Evolutionary conservation across 2,797 vertebrate species (phyloP), one percentile per base, ranked within the genome.

Genomic region (Loris lydekkerianus): DNA sequence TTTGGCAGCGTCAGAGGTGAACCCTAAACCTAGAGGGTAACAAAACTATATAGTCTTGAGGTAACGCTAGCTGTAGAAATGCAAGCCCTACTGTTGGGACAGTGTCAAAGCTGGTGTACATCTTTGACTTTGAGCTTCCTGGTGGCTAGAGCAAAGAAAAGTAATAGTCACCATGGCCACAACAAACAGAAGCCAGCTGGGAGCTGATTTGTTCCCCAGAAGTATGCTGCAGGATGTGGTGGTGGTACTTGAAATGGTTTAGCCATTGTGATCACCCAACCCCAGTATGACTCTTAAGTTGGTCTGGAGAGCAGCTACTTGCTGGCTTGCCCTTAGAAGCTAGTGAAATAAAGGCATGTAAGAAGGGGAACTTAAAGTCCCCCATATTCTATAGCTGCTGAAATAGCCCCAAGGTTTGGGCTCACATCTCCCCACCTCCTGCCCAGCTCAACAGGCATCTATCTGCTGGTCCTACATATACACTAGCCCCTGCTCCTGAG

Each of bases 271-370:
- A 10, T 40, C 49, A 60, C 49, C n/a, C 25, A 58, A 29, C 18
- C 63, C 21, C 23, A 43, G 49, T 11, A n/a, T 10, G 46, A 67
- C 73, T 70, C 40, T 20, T 20, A 29, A 25, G 70, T 40, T 61
- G 46, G 49, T 65, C 37, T 18, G 21, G 56, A 53, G 46, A 40
- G 34, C 43, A 49, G 89, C 31, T 21, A 11, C 61, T 25, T 69
- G 67, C 7, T 2, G 49, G 80, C 37, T 40, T 53, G 40, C 23
- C 34, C 31, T 40, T 34, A 3, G 27, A 14, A 58, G 89, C 37
- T 65, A 65, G 46, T 56, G 29, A 34, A 40, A 23, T 14, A 25
- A 43, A 31, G 11, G 8, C 7, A 7, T 0, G 2, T 2, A 31
- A n/a, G 25, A 53, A 7, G 49, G 23, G 20, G 20, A 13, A 43